A percentile compares a stretch with the other conserved stretches of the same genome.
Conservation (phyloP, 2,797 vertebrate genomes). For the Gymnothorax reevesii region DNA sequence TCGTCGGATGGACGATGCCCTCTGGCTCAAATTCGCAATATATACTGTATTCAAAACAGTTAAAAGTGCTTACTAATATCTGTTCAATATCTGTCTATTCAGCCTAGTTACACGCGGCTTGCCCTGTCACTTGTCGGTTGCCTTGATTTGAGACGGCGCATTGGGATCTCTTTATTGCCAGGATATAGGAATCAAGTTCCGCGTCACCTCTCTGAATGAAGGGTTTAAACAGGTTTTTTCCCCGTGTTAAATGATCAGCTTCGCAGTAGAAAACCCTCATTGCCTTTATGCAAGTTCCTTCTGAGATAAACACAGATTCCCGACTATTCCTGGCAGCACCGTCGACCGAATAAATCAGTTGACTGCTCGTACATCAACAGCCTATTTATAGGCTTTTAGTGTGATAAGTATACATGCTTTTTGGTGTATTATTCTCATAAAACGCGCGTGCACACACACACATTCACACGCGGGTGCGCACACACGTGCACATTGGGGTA, state of each 20-base stretch:
- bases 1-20: not conserved
- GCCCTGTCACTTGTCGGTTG: not conserved
- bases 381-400: not conserved
- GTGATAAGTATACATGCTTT: not conserved
- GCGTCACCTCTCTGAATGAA: not conserved
- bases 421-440: not conserved
- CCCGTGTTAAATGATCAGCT: not conserved
- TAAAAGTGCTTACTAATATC: not conserved
- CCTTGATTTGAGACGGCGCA: not conserved
- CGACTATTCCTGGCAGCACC: not conserved
- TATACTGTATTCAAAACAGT: not conserved
- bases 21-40: conserved; percentile 4
- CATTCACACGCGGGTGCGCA: no score
- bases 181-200: not conserved
- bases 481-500: no score
- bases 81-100: not conserved
- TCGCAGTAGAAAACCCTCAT: not conserved
- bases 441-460: no score
- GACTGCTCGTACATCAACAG: not conserved
- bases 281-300: not conserved
- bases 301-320: not conserved
- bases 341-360: not conserved
- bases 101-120: not conserved
- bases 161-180: not conserved
- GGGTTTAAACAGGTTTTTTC: not conserved